phyloP scores from a whole-genome alignment of 2,113 vertebrate species.

The Hydrochoerus hydrochaeris region DNA sequence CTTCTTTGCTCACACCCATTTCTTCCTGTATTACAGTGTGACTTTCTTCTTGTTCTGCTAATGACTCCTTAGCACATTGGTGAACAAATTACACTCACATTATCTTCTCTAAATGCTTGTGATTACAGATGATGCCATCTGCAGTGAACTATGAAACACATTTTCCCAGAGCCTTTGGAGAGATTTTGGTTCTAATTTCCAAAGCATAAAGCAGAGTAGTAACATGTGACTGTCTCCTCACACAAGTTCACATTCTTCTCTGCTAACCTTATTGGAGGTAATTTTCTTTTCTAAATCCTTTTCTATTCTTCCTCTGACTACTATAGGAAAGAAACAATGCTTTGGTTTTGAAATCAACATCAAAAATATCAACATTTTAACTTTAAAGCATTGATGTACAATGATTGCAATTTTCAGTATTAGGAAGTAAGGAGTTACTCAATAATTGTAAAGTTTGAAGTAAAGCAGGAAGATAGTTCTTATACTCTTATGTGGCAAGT shows the following conservation, averaged over 20 bases:
- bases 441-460: neutral
- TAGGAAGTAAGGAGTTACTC: neutral
- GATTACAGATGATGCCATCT: neutral
- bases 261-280: slow-evolving; percentile 27
- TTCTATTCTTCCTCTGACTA: slow-evolving; percentile 16
- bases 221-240: slow-evolving; percentile 48
- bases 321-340: slow-evolving; percentile 52
- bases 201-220: slow-evolving; percentile 19
- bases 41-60: neutral
- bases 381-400: slow-evolving; percentile 55
- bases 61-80: neutral
- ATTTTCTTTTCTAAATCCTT: neutral
- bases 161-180: slow-evolving; percentile 17
- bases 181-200: slow-evolving; percentile 60
- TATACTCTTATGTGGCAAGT: neutral
- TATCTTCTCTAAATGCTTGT: slow-evolving; percentile 32
- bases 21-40: neutral
- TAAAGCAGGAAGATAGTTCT: neutral
- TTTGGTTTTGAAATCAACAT: slow-evolving; percentile 61
- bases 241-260: slow-evolving; percentile 30
- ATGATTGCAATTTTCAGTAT: slow-evolving; percentile 18
- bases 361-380: slow-evolving; percentile 55
- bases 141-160: neutral
- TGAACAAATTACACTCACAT: neutral
- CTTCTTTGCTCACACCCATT: neutral